Base-by-base conservation (phyloP, 2,797 vertebrate genomes). In the Sebastes steindachneri region DNA sequence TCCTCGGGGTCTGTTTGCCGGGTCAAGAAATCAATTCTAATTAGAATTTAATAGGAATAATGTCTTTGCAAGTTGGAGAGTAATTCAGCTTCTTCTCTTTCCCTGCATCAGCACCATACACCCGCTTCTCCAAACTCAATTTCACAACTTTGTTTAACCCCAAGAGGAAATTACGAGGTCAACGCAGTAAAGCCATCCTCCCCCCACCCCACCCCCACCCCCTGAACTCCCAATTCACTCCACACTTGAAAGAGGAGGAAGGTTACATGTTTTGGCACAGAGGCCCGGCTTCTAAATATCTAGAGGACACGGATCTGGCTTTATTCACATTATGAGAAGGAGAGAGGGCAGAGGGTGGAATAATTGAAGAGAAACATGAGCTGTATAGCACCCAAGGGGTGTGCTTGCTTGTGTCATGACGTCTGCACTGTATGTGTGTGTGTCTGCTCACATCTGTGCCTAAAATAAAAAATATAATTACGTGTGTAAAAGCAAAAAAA, bases 241-340 rank as follows among this genome's bases (percentile, higher is more conserved):
- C 79, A 57, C 70, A 67, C 82, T 91, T 74, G 82, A 77, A 83
- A 75, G 80, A 83, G 77, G 82, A 77, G 79, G 85, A 91, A 86
- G 89, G 84, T 92, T 91, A 93, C 89, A 74, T 74, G 86, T 87
- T 90, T 82, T 92, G 89, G 82, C 90, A 89, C 31, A 4, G 57
- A 79, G 86, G 69, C 85, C 83, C 23, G 9, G 86, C 83, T 89
- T 80, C 82, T 87, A 90, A 91, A 93, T 88, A 91, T 91, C 90
- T 88, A 87, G 90, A 90, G 93, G 93, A 92, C 89, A 89, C 59
- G 11, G 86, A 90, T 92, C 85, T 75, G 86, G 53, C 74, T 89
- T 87, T 81, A 84, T 90, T 89, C 87, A 84, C 85, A 90, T 89
- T 87, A 83, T 69, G 86, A 84, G 83, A 59, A 82, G 59, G 77